A percentile compares a stretch with the other conserved stretches of the same genome.
phyloP scores from a whole-genome alignment of 2,888 invertebrate species.

The Dicyrtomina minuta region DNA sequence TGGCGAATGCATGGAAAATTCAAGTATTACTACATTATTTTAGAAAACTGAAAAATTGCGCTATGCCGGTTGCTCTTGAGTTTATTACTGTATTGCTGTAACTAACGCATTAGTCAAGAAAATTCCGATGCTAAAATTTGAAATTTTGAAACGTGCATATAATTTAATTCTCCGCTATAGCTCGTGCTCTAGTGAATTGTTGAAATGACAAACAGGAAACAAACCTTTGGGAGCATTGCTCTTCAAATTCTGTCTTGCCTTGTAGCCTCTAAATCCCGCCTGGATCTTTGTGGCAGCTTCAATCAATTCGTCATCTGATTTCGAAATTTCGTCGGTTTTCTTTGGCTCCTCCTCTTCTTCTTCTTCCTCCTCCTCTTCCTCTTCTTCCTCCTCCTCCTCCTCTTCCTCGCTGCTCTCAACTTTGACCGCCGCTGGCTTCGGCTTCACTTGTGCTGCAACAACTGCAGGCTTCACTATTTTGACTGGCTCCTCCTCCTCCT shows the following conservation, averaged over 20 bases:
- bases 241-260: conserved; percentile 40
- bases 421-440: background rate
- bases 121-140: no score
- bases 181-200: no score
- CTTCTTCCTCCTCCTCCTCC: conserved; percentile 18
- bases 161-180: no score
- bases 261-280: conserved; percentile 43
- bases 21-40: no score
- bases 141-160: no score
- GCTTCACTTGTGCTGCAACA: background rate
- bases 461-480: background rate
- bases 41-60: no score
- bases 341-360: conserved; percentile 23
- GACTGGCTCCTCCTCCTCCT: conserved; percentile 2
- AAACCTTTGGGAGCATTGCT: no score
- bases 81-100: no score
- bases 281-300: conserved; percentile 39
- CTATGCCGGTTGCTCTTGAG: no score
- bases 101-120: no score
- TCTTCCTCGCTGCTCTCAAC: background rate
- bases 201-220: no score
- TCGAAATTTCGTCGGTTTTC: background rate
- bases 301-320: conserved; percentile 3
- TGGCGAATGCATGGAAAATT: no score
- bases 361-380: conserved; percentile 28